Conservation (phyloP, 2,113 vertebrate genomes). For the Neodontobutis hainanensis region DNA sequence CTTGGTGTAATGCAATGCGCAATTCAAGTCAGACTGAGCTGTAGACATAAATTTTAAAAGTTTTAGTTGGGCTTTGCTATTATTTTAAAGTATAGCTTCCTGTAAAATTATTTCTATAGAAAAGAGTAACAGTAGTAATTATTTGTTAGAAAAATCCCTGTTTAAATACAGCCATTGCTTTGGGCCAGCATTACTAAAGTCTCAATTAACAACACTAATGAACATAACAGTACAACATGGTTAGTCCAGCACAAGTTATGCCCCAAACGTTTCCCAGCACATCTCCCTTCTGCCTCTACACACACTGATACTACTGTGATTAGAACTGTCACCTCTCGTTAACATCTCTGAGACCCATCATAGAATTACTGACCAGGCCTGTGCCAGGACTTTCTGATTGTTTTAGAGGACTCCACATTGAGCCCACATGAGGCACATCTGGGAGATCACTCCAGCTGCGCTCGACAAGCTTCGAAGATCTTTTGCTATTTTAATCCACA, state of each 20-base stretch:
- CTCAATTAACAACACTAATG: constrained; percentile 11
- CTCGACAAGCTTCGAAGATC: constrained; percentile 52
- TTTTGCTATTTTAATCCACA: constrained; percentile 66
- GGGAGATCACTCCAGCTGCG: constrained; percentile 60
- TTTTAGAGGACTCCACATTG: constrained; percentile 63
- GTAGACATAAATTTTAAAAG: no score
- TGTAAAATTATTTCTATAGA: no score
- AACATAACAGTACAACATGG: constrained; percentile 10
- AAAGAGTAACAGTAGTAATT: no score
- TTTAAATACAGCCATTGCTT: no score
- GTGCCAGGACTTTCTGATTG: constrained; percentile 66
- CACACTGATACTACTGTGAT: constrained; percentile 50
- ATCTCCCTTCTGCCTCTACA: constrained; percentile 44
- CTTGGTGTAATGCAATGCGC: no score
- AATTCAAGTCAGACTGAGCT: no score
- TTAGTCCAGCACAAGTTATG: constrained; percentile 25
- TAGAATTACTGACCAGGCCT: constrained; percentile 53
- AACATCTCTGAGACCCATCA: constrained; percentile 57
- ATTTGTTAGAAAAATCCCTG: no score
- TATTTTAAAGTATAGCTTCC: no score
- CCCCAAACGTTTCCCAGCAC: constrained; percentile 45
- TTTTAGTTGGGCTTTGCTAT: no score
- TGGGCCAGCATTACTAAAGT: background rate
- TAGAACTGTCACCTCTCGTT: constrained; percentile 66
- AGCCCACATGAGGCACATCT: constrained; percentile 72